Base-by-base conservation (phyloP, 1,140 invertebrate species). In the Streblospio benedicti region DNA sequence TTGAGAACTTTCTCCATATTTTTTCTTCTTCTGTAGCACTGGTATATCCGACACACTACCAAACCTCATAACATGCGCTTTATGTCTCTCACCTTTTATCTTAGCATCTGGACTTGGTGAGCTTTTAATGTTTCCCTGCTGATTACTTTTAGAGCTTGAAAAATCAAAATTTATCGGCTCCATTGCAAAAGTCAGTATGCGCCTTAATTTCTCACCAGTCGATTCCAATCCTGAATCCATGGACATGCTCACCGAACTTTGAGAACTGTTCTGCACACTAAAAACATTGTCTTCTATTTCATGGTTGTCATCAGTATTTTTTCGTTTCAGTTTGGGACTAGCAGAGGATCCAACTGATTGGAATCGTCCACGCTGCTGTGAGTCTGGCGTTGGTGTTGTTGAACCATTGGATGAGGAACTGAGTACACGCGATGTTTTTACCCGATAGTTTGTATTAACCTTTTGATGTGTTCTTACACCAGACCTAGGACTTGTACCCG, bases 401-500 rank as follows among this genome's bases (percentile, higher is more conserved):
- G 35, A n/a, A n/a, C n/a, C n/a, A 38, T 38, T 9, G n/a, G 9
- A 9, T 9, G 35, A 9, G 35, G 35, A 9, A 9, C 9, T 9
- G 35, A 38, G 35, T 9, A 9, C 9, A 9, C 35, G 35, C 20
- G 50, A 52, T 28, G 50, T 52, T 6, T 25, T 31, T 31, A 52
- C 50, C 25, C 27, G 50, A 31, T 52, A 52, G n/a, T 18, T 30
- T 14, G 31, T 31, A 25, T 52, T 31, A 18, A 52, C 25, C n/a
- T n/a, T n/a, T n/a, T n/a, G n/a, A n/a, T n/a, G n/a, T n/a, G n/a
- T n/a, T n/a, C n/a, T n/a, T n/a, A n/a, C n/a, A n/a, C n/a, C n/a
- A n/a, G n/a, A n/a, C n/a, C n/a, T n/a, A n/a, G 9, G 50, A 31
- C 25, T 52, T 52, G 50, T 52, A 53, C 4, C 33, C 51, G 33